Evolutionary conservation across 1,140 invertebrate species (phyloP).

Genomic region (Drosophila novamexicana): DNA sequence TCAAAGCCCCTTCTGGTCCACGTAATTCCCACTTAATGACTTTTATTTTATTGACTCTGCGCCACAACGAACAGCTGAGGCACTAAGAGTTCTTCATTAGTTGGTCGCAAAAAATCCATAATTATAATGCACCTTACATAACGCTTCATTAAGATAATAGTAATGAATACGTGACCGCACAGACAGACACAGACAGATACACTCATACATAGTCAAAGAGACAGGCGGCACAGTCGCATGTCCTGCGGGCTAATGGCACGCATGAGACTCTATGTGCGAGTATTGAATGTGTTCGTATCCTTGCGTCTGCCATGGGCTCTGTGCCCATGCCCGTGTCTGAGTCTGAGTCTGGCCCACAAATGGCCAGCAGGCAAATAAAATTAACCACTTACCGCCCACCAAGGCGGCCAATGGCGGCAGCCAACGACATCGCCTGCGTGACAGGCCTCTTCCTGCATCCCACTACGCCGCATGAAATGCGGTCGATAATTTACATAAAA

Average conservation of each 20-base stretch:
- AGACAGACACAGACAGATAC: slow-evolving; percentile 19
- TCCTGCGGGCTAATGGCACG: slow-evolving; percentile 72
- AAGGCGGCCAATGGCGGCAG: slow-evolving; percentile 27
- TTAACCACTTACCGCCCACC: slow-evolving; percentile 75
- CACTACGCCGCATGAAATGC: slow-evolving; percentile 42
- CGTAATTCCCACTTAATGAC: slow-evolving; percentile 68
- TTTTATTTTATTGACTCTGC: slow-evolving; percentile 72
- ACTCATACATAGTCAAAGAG: neutral
- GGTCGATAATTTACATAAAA: slow-evolving; percentile 81
- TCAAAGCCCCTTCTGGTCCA: slow-evolving; percentile 1
- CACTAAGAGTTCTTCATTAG: slow-evolving; percentile 62
- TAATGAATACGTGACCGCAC: slow-evolving; percentile 77
- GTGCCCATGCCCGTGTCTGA: neutral
- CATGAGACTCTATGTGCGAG: slow-evolving; percentile 58
- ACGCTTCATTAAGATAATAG: slow-evolving; percentile 82
- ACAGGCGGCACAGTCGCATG: slow-evolving; percentile 28
- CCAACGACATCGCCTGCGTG: slow-evolving; percentile 50
- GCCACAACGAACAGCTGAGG: slow-evolving; percentile 17
- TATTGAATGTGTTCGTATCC: slow-evolving; percentile 25
- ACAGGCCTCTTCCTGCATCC: slow-evolving; percentile 32
- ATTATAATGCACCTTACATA: slow-evolving; percentile 82
- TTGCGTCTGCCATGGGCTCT: slow-evolving; percentile 6
- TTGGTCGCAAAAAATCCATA: slow-evolving; percentile 68
- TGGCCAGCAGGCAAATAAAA: slow-evolving; percentile 75
- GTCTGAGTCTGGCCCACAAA: slow-evolving; percentile 41